Percentiles rank a stretch among this genome's conserved stretches.
Conservation (phyloP, 2,797 vertebrate species). For the Bradypus variegatus region DNA sequence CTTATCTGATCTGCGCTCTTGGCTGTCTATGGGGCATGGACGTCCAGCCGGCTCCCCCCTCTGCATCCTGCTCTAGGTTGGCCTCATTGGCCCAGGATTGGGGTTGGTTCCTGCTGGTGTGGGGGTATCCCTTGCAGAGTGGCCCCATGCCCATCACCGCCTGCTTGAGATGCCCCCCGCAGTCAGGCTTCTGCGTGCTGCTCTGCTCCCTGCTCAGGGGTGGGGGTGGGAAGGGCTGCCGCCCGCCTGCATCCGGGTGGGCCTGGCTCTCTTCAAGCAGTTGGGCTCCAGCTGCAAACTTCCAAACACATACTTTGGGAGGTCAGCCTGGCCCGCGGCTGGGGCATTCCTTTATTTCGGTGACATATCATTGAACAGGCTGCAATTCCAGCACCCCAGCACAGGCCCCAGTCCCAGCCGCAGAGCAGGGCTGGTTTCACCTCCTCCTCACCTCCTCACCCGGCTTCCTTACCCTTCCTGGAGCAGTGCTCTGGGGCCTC, state of each 20-base stretch:
- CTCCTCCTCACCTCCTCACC: constrained; percentile 64
- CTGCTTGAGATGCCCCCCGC: not conserved
- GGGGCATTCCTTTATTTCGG: constrained; percentile 76
- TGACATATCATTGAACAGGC: constrained; percentile 79
- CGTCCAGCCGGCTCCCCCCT: not conserved
- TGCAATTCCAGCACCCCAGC: constrained; percentile 72
- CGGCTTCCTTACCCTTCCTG: not conserved
- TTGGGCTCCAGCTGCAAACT: constrained; percentile 77
- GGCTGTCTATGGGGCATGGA: not conserved
- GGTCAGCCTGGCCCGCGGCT: constrained; percentile 79
- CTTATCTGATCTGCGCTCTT: not conserved
- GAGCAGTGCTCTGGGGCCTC: not conserved
- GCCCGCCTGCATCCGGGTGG: constrained; percentile 59
- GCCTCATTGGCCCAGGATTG: not conserved
- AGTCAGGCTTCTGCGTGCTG: not conserved
- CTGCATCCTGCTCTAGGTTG: not conserved
- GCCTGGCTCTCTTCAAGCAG: constrained; percentile 74
- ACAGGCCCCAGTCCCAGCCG: constrained; percentile 66
- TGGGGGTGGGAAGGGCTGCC: not conserved
- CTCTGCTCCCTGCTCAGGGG: not conserved
- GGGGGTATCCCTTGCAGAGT: not conserved
- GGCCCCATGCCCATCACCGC: not conserved
- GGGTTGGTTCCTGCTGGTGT: not conserved
- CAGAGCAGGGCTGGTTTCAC: constrained; percentile 64
- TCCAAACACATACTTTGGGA: constrained; percentile 78